Evolutionary conservation across 2,113 vertebrate species (phyloP), one percentile per base, ranked within the genome.

Genomic region (Ceyx melanurus): DNA sequence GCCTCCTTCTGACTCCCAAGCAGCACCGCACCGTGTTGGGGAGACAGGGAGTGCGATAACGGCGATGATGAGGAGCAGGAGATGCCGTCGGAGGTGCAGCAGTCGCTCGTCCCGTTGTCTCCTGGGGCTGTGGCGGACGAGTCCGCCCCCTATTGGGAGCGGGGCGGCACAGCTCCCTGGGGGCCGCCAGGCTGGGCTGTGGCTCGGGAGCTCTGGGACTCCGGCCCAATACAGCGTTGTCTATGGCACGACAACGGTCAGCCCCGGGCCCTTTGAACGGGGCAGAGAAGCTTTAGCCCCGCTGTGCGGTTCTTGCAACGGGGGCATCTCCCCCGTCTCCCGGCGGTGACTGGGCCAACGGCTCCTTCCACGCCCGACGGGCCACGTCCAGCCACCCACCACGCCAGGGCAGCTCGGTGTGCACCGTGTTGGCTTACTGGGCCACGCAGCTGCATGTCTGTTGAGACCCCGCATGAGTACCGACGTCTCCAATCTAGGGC

Each of bases 61-160:
- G 2, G 67, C 37, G 66, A 10, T 6, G 48, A 37, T 8, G 94
- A 8, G 53, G 54, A 9, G 23, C 60, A 33, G 48, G 81, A 78
- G 67, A 43, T 68, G 68, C 88, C 74, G 86, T 82, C 89, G 78
- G 77, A 31, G 33, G 65, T 48, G 48, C 57, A 25, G 65, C 20
- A 31, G 26, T 17, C 25, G 25, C 37, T 40, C 68, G 42, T 9
- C 62, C 58, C 29, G 37, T 13, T 22, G 50, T 45, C 33, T 8
- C 54, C 56, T 3, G 9, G 37, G 26, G 48, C 22, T 46, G 65
- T 64, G 23, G 77, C 72, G 96, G 77, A 92, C 82, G 86, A 81
- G 97, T 82, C 94, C 92, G 98, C 98, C 98, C 98, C 97, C 98
- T 98, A 54, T 97, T 89, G 98, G 97, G 81, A 48, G 48, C 66